A percentile compares a stretch with the other conserved stretches of the same genome.
These are phyloP conservation scores for Helicoverpa armigera DNA, from an alignment of 1,140 invertebrate species.

Conservation along the genomic window DNA sequence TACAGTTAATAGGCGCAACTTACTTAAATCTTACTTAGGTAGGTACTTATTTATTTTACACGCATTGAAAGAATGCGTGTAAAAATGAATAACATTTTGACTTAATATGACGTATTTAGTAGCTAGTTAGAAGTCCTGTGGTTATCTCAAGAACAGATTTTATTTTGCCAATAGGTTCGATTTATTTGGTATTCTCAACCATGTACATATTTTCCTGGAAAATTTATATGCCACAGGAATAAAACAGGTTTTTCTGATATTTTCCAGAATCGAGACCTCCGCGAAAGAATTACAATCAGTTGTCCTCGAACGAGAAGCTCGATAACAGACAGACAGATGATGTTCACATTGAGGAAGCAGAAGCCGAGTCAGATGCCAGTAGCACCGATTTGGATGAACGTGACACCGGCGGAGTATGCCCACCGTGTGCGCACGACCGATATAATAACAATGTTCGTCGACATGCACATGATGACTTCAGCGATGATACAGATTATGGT, in stretches of 20 bases:
- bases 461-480: slow-evolving; percentile 82
- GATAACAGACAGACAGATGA: slow-evolving; percentile 79
- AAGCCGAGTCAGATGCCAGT: slow-evolving; percentile 82
- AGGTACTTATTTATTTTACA: no score
- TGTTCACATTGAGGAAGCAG: slow-evolving; percentile 81
- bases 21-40: no score
- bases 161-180: no score
- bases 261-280: slow-evolving; percentile 81
- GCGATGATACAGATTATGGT: slow-evolving; percentile 86
- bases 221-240: neutral
- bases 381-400: slow-evolving; percentile 84
- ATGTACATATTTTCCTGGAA: no score
- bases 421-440: slow-evolving; percentile 83
- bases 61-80: no score
- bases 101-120: no score
- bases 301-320: slow-evolving; percentile 84
- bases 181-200: no score
- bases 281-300: slow-evolving; percentile 85
- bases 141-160: no score
- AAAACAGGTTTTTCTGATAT: neutral
- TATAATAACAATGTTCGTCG: slow-evolving; percentile 82
- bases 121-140: no score
- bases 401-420: slow-evolving; percentile 76
- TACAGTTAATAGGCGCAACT: no score
- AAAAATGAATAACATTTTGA: no score